Evolutionary conservation across 2,888 invertebrate genomes (phyloP).

Genomic region (Sipha maydis): DNA sequence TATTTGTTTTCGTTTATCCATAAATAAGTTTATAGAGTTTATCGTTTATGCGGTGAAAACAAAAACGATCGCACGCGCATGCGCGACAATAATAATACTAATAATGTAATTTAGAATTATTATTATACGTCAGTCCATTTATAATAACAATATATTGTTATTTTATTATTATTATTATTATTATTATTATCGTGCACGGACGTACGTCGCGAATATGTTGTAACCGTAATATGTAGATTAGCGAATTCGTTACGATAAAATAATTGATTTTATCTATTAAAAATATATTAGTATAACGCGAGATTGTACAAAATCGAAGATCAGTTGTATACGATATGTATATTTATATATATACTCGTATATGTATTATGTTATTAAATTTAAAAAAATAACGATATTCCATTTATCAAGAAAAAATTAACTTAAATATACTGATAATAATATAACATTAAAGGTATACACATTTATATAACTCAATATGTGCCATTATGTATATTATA

Average conservation of each 20-base stretch:
- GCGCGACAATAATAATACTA: background rate
- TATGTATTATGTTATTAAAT: conserved; percentile 6
- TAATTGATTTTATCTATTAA: conserved; percentile 14
- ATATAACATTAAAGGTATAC: background rate
- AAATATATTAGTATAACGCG: background rate
- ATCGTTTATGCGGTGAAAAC: background rate
- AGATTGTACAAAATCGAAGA: background rate
- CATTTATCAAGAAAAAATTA: conserved; percentile 13
- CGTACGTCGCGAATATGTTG: no score
- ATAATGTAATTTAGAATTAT: background rate
- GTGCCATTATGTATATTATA: background rate
- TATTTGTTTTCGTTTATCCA: no score
- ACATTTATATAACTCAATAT: background rate
- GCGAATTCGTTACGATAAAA: conserved; percentile 12
- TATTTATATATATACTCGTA: no score
- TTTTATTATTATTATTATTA: no score
- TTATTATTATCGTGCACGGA: no score
- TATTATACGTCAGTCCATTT: no score
- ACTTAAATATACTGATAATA: background rate
- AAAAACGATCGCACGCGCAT: background rate
- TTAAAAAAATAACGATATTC: background rate
- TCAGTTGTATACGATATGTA: background rate
- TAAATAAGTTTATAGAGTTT: background rate
- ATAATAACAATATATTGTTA: no score
- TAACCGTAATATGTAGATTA: background rate